Conservation (phyloP, 2,888 invertebrate species). For the Lymantria dispar region DNA sequence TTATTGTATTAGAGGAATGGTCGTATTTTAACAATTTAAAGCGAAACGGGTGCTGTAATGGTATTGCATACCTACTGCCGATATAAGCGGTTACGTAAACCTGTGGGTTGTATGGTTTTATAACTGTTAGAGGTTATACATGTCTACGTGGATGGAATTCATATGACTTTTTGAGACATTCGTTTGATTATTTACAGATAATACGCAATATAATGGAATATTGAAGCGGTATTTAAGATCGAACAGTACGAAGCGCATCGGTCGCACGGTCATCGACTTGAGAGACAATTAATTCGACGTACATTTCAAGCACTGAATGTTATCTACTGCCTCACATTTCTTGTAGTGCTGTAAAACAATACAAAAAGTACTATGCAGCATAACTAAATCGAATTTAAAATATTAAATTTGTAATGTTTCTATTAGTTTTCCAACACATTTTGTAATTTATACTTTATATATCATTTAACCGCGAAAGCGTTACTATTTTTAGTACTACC, state of each 20-base stretch:
- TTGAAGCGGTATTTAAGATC: conserved; percentile 24
- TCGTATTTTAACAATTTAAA: neutral
- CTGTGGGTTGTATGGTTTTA: conserved; percentile 2
- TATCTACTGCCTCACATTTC: conserved; percentile 29
- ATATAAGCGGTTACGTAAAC: conserved; percentile 1
- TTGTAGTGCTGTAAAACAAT: conserved; percentile 1
- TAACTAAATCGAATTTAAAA: neutral
- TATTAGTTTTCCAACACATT: no score
- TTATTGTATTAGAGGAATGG: neutral
- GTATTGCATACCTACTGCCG: neutral
- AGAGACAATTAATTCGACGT: conserved; percentile 64
- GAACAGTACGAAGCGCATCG: conserved; percentile 40
- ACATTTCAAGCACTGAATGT: conserved; percentile 43
- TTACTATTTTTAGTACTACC: no score
- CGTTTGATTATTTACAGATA: conserved; percentile 11
- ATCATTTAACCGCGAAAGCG: no score
- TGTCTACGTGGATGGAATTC: neutral
- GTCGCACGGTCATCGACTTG: conserved; percentile 70
- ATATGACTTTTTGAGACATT: neutral
- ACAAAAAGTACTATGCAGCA: conserved; percentile 2
- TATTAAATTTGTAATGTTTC: no score
- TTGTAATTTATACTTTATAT: no score
- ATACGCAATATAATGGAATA: conserved; percentile 23
- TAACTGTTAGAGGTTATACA: neutral
- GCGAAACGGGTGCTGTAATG: conserved; percentile 1